Conservation (phyloP, 2,888 invertebrate species). For the Caradrina kadenii region DNA sequence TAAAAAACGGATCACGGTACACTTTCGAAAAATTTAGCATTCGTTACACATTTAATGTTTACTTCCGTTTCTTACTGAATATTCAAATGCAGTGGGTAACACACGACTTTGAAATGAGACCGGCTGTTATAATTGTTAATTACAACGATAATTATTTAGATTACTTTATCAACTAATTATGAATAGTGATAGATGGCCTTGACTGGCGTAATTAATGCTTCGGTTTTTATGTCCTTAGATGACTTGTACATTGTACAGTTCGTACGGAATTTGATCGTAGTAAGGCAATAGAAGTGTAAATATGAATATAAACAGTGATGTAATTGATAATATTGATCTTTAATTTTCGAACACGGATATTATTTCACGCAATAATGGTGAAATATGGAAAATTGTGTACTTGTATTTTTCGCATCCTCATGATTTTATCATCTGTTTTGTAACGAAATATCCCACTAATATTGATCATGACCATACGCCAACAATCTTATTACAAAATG, state of each 20-base stretch:
- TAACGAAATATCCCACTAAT: neutral
- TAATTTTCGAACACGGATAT: neutral
- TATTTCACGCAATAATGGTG: neutral
- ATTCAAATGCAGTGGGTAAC: constrained; percentile 29
- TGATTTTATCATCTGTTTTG: neutral
- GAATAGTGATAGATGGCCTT: neutral
- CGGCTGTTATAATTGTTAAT: constrained; percentile 6
- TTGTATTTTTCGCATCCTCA: neutral
- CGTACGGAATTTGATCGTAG: neutral
- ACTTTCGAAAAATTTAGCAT: constrained; percentile 60
- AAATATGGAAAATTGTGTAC: neutral
- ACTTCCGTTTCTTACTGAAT: constrained; percentile 52
- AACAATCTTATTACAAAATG: too few species aligned
- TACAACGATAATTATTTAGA: constrained; percentile 5
- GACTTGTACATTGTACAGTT: neutral
- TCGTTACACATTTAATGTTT: constrained; percentile 51
- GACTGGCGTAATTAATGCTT: neutral
- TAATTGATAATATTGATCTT: neutral
- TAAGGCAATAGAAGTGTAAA: neutral
- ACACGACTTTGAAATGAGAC: constrained; percentile 20
- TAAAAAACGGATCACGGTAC: constrained; percentile 44
- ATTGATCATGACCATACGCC: too few species aligned
- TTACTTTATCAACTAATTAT: constrained; percentile 8
- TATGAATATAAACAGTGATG: neutral
- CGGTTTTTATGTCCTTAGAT: neutral